phyloP scores from a whole-genome alignment of 2,113 vertebrate species.

The Ophthalmotilapia sp. region DNA sequence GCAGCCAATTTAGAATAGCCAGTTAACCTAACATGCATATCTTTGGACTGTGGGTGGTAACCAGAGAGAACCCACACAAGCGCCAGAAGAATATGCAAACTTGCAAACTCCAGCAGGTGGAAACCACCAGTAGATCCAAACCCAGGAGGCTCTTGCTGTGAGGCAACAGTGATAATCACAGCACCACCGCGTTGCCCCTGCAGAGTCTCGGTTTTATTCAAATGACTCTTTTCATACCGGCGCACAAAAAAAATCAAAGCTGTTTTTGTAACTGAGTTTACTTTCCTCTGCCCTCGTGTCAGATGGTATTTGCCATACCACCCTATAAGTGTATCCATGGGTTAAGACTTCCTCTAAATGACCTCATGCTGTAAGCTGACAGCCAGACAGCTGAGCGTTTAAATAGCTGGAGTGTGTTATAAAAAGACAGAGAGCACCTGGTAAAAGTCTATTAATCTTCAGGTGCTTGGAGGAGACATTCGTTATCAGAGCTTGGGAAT shows the following conservation, averaged over 20 bases:
- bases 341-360: conserved; percentile 43
- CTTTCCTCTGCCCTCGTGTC: neutral
- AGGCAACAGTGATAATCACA: neutral
- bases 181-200: neutral
- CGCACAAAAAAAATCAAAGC: neutral
- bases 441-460: conserved; percentile 73
- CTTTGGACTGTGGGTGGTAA: neutral
- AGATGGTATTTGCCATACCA: neutral
- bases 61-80: neutral
- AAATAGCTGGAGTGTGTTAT: conserved; percentile 70
- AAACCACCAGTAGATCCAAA: neutral
- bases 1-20: neutral
- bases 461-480: conserved; percentile 73
- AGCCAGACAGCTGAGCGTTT: conserved; percentile 57
- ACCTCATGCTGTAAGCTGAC: conserved; percentile 49
- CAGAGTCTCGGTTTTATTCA: neutral
- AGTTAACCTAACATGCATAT: neutral
- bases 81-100: neutral
- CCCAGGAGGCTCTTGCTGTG: neutral
- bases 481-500: conserved; percentile 74
- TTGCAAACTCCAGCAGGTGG: neutral
- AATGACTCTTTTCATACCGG: neutral
- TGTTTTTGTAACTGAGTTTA: neutral
- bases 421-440: conserved; percentile 72
- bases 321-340: neutral